Evolutionary conservation across 1,140 invertebrate species (phyloP).

Genomic region (Procambarus clarkii): DNA sequence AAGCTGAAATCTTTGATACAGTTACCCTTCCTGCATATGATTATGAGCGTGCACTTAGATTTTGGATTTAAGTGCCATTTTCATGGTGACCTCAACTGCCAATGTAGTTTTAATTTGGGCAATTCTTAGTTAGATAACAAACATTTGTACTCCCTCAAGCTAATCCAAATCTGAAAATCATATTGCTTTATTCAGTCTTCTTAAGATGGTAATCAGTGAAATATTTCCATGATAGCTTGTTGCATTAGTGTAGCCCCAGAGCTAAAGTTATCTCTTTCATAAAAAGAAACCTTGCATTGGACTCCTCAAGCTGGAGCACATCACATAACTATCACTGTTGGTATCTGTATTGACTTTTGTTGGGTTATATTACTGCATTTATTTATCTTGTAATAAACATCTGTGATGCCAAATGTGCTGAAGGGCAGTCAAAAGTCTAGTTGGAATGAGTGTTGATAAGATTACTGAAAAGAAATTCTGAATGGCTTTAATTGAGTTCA

Average conservation of each 20-base stretch:
- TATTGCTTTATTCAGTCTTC: conserved; percentile 69
- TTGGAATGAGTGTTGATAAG: conserved; percentile 53
- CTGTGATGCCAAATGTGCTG: conserved; percentile 70
- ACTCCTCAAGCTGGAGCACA: conserved; percentile 68
- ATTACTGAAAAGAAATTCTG: conserved; percentile 52
- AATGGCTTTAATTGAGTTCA: conserved; percentile 64
- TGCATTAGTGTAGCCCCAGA: conserved; percentile 69
- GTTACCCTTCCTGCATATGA: conserved; percentile 72
- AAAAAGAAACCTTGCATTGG: conserved; percentile 69
- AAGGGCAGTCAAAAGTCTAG: conserved; percentile 66
- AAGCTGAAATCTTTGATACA: conserved; percentile 72
- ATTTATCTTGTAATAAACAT: conserved; percentile 64
- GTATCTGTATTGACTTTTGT: conserved; percentile 65
- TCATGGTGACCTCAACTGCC: conserved; percentile 73
- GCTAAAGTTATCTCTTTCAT: conserved; percentile 65
- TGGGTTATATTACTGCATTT: conserved; percentile 66
- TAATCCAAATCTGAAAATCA: conserved; percentile 68
- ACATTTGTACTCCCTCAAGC: conserved; percentile 68
- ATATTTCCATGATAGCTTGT: conserved; percentile 68
- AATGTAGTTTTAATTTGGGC: conserved; percentile 73
- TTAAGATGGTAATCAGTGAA: conserved; percentile 68
- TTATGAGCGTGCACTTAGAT: conserved; percentile 72
- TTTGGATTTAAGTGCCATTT: conserved; percentile 72
- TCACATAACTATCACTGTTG: conserved; percentile 68
- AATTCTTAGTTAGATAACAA: conserved; percentile 73